Conservation (phyloP, 2,888 invertebrate genomes). For the Drosophila robusta region DNA sequence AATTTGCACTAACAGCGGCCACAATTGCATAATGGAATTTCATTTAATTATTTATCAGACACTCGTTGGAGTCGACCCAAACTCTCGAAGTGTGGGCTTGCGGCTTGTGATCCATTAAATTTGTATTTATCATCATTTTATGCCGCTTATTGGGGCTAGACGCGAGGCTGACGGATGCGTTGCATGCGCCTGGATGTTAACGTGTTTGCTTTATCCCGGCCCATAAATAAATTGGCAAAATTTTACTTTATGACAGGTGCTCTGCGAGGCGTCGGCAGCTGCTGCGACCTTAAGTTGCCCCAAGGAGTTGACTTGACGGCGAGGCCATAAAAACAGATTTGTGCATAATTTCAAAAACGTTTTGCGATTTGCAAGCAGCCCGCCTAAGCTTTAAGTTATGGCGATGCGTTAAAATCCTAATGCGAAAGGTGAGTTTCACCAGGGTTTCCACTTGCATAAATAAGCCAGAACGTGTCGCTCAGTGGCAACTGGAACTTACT, state of each 20-base stretch:
- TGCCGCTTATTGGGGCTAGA: slow-evolving; percentile 35
- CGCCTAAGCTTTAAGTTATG: slow-evolving; percentile 33
- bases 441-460: slow-evolving; percentile 15
- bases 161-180: background rate
- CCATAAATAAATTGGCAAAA: slow-evolving; percentile 66
- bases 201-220: background rate
- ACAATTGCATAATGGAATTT: slow-evolving; percentile 55
- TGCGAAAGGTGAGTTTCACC: background rate
- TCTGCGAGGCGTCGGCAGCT: slow-evolving; percentile 36
- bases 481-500: slow-evolving; percentile 7
- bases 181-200: slow-evolving; percentile 8
- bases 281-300: slow-evolving; percentile 20
- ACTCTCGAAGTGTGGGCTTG: background rate
- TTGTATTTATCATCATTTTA: slow-evolving; percentile 67
- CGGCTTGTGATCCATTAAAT: slow-evolving; percentile 51
- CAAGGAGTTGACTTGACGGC: slow-evolving; percentile 25
- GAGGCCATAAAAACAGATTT: slow-evolving; percentile 69
- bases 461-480: slow-evolving; percentile 8
- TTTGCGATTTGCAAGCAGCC: slow-evolving; percentile 30
- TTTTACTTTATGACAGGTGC: slow-evolving; percentile 59
- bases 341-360: slow-evolving; percentile 59
- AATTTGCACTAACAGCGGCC: slow-evolving; percentile 30
- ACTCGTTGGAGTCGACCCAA: background rate
- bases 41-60: slow-evolving; percentile 45
- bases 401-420: slow-evolving; percentile 31